Conservation (phyloP, 2,888 invertebrate genomes). For the Euspilapteryx auroguttella region DNA sequence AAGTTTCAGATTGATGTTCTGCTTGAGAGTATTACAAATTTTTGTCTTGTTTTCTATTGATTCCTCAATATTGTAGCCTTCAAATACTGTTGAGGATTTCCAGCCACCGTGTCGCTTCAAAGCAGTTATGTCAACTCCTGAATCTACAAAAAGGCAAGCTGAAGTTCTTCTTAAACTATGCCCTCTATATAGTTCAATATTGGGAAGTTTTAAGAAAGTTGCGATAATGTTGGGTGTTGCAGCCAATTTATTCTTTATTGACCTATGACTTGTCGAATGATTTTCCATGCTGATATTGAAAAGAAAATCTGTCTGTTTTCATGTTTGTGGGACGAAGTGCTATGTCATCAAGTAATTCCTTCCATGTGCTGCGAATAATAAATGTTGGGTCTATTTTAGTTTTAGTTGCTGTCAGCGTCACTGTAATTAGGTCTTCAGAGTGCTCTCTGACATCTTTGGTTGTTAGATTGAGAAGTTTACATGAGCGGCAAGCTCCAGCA, state of each 20-base stretch:
- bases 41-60: slow-evolving; percentile 7
- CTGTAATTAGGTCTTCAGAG: slow-evolving; percentile 1
- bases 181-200: slow-evolving; percentile 8
- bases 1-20: no score
- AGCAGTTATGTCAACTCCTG: slow-evolving; percentile 3
- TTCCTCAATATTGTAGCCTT: slow-evolving; percentile 8
- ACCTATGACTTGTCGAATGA: slow-evolving; percentile 5
- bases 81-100: slow-evolving; percentile 7
- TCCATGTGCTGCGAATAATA: slow-evolving; percentile 5
- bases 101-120: slow-evolving; percentile 9
- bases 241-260: slow-evolving; percentile 5
- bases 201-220: slow-evolving; percentile 7
- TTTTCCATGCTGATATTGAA: slow-evolving; percentile 7
- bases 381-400: slow-evolving; percentile 6
- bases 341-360: slow-evolving; percentile 5
- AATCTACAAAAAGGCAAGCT: slow-evolving; percentile 8
- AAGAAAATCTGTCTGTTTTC: slow-evolving; percentile 5
- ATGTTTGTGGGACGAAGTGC: slow-evolving; percentile 3
- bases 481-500: slow-evolving; percentile 1
- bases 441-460: slow-evolving; percentile 3
- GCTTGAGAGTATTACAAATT: no score
- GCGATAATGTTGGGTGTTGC: slow-evolving; percentile 8
- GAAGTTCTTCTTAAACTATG: slow-evolving; percentile 10
- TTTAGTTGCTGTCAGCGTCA: slow-evolving; percentile 6
- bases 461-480: background rate